A percentile compares a stretch with the other conserved stretches of the same genome.
Evolutionary conservation across 1,140 invertebrate species (phyloP).

Genomic region (Saccostrea glomerata): DNA sequence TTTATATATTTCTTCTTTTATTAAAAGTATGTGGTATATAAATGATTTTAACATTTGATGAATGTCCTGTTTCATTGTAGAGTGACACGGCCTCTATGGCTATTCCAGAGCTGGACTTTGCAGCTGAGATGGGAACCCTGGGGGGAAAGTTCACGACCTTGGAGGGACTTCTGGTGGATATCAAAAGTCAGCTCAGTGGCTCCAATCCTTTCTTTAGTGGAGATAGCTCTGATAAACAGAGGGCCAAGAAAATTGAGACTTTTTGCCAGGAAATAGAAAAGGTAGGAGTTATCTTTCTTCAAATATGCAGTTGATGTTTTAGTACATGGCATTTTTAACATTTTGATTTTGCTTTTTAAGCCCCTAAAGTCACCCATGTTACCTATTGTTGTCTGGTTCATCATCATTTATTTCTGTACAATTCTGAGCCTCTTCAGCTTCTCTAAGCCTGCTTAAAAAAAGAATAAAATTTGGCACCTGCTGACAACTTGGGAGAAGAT

Average conservation of each 20-base stretch:
- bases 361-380: too few relatives aligned
- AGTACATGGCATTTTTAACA: neutral
- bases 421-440: too few relatives aligned
- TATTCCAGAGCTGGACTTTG: conserved; percentile 95
- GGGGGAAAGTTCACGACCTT: conserved; percentile 97
- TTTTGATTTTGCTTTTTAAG: too few relatives aligned
- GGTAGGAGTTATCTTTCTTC: conserved; percentile 76
- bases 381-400: too few relatives aligned
- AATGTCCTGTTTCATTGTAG: conserved; percentile 75
- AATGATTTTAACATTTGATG: neutral
- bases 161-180: conserved; percentile 86
- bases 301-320: neutral
- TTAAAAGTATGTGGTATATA: neutral
- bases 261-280: conserved; percentile 87
- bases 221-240: conserved; percentile 84
- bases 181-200: conserved; percentile 76
- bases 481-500: too few relatives aligned
- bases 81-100: conserved; percentile 94
- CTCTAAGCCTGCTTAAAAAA: too few relatives aligned
- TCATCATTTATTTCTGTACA: too few relatives aligned
- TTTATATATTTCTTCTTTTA: neutral
- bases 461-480: too few relatives aligned
- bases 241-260: conserved; percentile 80
- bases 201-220: conserved; percentile 86
- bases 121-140: conserved; percentile 90